Evolutionary conservation across 2,113 vertebrate species (phyloP).

Genomic region (Podiceps cristatus): DNA sequence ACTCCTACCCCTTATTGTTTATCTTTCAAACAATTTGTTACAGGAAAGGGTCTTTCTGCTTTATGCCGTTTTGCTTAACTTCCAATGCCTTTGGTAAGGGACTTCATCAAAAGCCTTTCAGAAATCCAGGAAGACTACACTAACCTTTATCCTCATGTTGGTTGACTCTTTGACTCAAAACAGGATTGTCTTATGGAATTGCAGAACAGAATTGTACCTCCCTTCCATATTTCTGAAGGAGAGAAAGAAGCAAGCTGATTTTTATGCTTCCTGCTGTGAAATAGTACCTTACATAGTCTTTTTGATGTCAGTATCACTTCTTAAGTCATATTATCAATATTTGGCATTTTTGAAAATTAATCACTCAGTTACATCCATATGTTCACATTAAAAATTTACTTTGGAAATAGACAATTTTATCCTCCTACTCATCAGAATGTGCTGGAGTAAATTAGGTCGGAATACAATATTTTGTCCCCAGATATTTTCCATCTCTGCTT

Average conservation of each 20-base stretch:
- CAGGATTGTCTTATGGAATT: not conserved
- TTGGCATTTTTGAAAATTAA: not conserved
- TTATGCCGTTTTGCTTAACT: not conserved
- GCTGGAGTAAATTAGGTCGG: not conserved
- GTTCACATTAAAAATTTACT: not conserved
- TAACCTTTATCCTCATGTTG: not conserved
- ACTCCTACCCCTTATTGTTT: not conserved
- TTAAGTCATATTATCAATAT: not conserved
- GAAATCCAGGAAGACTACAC: not conserved
- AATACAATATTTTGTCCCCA: not conserved
- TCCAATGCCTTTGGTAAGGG: not conserved
- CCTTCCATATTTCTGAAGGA: not conserved
- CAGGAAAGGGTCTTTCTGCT: not conserved
- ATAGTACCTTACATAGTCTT: not conserved
- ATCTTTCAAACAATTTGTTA: not conserved
- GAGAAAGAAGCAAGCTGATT: not conserved
- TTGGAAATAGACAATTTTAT: not conserved
- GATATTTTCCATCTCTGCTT: not conserved
- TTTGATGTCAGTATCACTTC: not conserved
- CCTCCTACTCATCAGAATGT: not conserved
- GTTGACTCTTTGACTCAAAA: not conserved
- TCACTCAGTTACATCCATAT: not conserved
- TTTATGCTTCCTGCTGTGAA: not conserved
- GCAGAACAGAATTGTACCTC: not conserved
- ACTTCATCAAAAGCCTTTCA: not conserved